Conservation (phyloP, 2,113 vertebrate species). For the Condylura cristata region DNA sequence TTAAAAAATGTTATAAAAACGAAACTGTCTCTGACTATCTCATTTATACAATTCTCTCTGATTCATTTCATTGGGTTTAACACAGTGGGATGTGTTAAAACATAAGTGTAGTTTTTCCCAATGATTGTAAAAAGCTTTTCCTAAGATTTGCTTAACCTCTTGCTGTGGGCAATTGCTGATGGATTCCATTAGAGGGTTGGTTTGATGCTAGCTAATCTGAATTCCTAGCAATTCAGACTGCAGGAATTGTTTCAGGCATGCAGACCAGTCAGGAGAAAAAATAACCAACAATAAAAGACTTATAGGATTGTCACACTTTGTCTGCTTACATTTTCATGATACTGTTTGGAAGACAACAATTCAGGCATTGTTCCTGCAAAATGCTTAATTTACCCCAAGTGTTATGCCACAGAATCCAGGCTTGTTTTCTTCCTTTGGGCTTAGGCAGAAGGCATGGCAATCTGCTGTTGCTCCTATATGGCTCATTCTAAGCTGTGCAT, state of each 20-base stretch:
- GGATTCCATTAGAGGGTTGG: conserved; percentile 32
- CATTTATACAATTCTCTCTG: background rate
- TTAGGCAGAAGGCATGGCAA: background rate
- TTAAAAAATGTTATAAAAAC: background rate
- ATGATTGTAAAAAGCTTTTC: conserved; percentile 57
- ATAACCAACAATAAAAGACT: background rate
- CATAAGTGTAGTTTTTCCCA: conserved; percentile 50
- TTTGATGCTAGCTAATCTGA: conserved; percentile 23
- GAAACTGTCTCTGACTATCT: no score
- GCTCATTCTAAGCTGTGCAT: background rate
- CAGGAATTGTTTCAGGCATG: background rate
- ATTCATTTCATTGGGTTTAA: conserved; percentile 44
- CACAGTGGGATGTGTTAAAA: conserved; percentile 52
- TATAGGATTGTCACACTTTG: background rate
- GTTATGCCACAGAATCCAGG: background rate
- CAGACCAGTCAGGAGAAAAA: background rate
- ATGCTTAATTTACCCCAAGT: background rate
- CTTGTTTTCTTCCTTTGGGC: background rate
- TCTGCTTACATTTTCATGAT: background rate
- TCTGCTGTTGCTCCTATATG: background rate
- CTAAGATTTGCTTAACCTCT: conserved; percentile 60
- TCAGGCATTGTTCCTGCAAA: background rate
- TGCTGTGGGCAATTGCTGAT: conserved; percentile 41
- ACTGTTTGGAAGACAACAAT: background rate
- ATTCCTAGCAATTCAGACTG: background rate